Conservation (phyloP, 1,140 invertebrate genomes). For the Rhynchophorus ferrugineus region DNA sequence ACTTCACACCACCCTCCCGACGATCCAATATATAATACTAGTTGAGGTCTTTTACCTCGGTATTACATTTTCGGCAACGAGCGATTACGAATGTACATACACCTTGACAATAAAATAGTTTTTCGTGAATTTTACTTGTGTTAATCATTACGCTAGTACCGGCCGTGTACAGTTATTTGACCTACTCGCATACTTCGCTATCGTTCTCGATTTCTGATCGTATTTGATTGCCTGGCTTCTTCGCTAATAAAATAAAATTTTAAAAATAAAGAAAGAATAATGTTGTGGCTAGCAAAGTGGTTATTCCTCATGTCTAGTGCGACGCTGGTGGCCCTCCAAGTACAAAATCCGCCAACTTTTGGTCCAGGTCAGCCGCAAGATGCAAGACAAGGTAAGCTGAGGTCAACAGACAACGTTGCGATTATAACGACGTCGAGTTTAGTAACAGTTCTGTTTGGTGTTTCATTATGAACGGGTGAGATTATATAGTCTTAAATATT, state of each 20-base stretch:
- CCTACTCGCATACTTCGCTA: not conserved
- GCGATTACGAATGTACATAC: too few relatives aligned
- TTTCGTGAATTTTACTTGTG: too few relatives aligned
- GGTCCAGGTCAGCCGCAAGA: constrained; percentile 24
- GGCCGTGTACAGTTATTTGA: constrained; percentile 1
- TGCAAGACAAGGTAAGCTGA: constrained; percentile 36
- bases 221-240: too few relatives aligned
- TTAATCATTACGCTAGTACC: not conserved
- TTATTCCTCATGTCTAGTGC: constrained; percentile 43
- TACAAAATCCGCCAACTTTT: constrained; percentile 46
- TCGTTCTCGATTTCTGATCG: not conserved
- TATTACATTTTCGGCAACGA: not conserved
- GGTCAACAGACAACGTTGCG: constrained; percentile 7
- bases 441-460: not conserved
- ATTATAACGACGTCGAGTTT: not conserved
- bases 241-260: too few relatives aligned
- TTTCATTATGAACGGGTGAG: too few relatives aligned
- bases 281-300: constrained; percentile 42
- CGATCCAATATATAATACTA: not conserved
- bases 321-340: constrained; percentile 43
- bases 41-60: not conserved
- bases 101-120: too few relatives aligned
- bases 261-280: constrained; percentile 18
- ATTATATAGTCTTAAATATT: too few relatives aligned
- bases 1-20: too few relatives aligned